Conservation (phyloP, 2,113 vertebrate genomes). For the Callospermophilus lateralis region DNA sequence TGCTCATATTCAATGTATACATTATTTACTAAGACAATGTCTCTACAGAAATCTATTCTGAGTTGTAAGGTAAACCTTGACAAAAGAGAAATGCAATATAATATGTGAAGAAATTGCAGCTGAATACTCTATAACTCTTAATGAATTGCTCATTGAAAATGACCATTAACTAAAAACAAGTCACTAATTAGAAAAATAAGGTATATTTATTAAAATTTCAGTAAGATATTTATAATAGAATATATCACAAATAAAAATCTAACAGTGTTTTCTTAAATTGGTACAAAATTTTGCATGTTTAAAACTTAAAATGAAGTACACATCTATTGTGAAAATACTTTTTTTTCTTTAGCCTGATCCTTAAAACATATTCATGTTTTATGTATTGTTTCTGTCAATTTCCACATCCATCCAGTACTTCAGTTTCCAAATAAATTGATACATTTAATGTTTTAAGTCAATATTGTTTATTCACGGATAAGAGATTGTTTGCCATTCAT, state of each 20-base stretch:
- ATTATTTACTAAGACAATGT: background rate
- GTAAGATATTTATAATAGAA: background rate
- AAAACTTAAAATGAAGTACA: background rate
- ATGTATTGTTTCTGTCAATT: background rate
- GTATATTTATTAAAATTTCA: background rate
- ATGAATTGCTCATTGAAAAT: background rate
- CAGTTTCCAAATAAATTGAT: background rate
- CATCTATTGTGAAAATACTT: background rate
- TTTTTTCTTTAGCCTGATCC: background rate
- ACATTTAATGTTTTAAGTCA: background rate
- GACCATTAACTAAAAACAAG: background rate
- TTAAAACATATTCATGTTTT: background rate
- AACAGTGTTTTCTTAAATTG: background rate
- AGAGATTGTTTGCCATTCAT: background rate
- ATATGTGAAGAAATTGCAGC: background rate
- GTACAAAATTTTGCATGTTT: background rate
- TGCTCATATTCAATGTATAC: background rate
- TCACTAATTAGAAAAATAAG: background rate
- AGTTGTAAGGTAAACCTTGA: background rate
- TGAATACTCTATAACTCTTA: background rate
- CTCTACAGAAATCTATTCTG: background rate
- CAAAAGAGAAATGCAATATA: background rate
- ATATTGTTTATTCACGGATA: background rate
- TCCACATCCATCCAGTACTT: background rate
- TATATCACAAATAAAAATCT: background rate